Evolutionary conservation across 2,113 vertebrate species (phyloP).

Genomic region (Muntiacus reevesi): DNA sequence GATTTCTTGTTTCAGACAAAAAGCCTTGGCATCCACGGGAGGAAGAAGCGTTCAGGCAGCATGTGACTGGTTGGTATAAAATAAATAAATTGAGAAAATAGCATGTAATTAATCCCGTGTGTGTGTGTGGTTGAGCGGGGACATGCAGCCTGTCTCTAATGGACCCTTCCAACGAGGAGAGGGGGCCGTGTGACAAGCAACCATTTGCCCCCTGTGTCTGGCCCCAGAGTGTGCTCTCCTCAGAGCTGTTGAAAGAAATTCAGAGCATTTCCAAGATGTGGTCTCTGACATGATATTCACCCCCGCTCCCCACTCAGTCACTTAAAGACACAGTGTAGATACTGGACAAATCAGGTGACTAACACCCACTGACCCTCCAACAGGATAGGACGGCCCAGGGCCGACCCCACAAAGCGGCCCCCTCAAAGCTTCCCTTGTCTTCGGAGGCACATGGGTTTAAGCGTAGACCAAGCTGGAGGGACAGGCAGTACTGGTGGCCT

Average conservation of each 20-base stretch:
- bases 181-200: neutral
- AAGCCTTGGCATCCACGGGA: slow-evolving; percentile 95
- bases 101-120: slow-evolving; percentile 41
- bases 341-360: neutral
- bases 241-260: neutral
- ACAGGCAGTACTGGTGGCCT: neutral
- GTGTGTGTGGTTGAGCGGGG: neutral
- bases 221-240: neutral
- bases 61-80: slow-evolving; percentile 96
- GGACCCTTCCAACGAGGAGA: neutral
- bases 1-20: slow-evolving; percentile 85
- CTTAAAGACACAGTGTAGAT: neutral
- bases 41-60: slow-evolving; percentile 97
- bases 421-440: neutral
- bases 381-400: neutral
- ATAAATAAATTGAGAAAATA: slow-evolving; percentile 60
- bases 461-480: neutral
- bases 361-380: neutral
- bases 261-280: neutral
- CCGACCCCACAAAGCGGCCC: neutral
- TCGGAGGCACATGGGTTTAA: neutral
- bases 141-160: neutral
- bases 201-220: neutral
- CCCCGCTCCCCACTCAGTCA: neutral
- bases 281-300: neutral